Evolutionary conservation across 1,140 invertebrate species (phyloP).

Genomic region (Steinernema feltiae): DNA sequence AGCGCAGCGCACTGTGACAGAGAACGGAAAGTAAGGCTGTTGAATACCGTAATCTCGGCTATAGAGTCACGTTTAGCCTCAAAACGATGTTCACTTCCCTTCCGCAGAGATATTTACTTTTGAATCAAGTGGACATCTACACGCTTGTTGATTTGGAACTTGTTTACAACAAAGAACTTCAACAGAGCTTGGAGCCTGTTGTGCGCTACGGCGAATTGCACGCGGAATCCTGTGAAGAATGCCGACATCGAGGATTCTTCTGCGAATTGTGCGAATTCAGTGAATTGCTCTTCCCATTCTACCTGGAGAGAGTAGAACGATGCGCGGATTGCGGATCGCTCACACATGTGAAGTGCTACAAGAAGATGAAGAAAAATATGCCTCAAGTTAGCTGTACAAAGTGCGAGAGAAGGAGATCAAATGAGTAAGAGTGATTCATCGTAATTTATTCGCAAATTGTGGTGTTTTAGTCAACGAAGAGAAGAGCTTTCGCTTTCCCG

Average conservation of each 20-base stretch:
- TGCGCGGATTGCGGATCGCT: background rate
- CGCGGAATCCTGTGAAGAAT: background rate
- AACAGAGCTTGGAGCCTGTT: background rate
- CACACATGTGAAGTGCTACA: background rate
- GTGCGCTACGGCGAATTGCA: background rate
- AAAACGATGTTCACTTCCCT: conserved; percentile 5
- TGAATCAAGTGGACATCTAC: conserved; percentile 4
- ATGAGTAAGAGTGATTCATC: background rate
- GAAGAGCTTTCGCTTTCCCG: background rate
- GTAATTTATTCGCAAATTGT: background rate
- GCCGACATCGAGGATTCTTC: background rate
- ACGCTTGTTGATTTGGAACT: background rate
- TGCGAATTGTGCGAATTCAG: background rate
- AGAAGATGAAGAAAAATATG: background rate
- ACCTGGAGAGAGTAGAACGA: background rate
- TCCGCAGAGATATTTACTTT: background rate
- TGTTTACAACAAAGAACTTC: background rate
- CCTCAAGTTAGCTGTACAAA: background rate
- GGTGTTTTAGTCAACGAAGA: conserved; percentile 6
- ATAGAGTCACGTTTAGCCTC: background rate
- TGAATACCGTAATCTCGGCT: background rate
- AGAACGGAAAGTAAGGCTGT: conserved; percentile 11
- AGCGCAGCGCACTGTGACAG: background rate
- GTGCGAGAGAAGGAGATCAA: background rate
- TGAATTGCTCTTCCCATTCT: background rate